A percentile compares a stretch with the other conserved stretches of the same genome.
These are phyloP conservation scores for Pluvianellus socialis DNA, from an alignment of 2,113 vertebrate genomes.

Conservation along the genomic window DNA sequence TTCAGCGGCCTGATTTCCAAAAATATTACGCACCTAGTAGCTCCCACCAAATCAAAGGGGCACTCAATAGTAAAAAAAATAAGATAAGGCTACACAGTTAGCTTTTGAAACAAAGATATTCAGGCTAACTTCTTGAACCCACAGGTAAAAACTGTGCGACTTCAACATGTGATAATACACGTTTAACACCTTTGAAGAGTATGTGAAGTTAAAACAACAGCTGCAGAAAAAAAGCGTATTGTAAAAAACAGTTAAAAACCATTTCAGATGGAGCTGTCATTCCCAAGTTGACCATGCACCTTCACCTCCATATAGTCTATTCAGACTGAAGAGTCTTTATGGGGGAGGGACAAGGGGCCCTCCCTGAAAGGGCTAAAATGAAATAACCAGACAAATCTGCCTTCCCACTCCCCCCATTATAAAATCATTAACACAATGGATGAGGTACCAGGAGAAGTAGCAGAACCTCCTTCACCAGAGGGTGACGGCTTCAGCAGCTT, in stretches of 20 bases:
- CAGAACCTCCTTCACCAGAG: background rate
- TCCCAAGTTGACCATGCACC: background rate
- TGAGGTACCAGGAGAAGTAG: background rate
- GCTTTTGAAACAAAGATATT: background rate
- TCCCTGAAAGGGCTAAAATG: background rate
- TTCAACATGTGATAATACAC: background rate
- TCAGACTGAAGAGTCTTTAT: background rate
- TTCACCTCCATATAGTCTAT: background rate
- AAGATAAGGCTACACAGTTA: background rate
- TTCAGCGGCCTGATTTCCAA: constrained; percentile 18
- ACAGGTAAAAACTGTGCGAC: background rate
- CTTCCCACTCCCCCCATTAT: background rate
- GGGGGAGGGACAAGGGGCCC: fast-evolving
- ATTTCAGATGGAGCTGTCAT: background rate
- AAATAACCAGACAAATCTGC: background rate
- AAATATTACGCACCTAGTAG: background rate
- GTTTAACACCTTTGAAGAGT: background rate
- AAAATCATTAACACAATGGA: background rate
- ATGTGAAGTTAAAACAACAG: background rate
- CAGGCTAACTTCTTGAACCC: background rate
- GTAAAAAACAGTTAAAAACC: background rate
- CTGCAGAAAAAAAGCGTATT: background rate
- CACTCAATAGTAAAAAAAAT: background rate
- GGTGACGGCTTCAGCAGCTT: background rate
- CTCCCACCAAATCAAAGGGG: background rate